Evolutionary conservation across 2,888 invertebrate genomes (phyloP).

Genomic region (Xestia rhomboidea): DNA sequence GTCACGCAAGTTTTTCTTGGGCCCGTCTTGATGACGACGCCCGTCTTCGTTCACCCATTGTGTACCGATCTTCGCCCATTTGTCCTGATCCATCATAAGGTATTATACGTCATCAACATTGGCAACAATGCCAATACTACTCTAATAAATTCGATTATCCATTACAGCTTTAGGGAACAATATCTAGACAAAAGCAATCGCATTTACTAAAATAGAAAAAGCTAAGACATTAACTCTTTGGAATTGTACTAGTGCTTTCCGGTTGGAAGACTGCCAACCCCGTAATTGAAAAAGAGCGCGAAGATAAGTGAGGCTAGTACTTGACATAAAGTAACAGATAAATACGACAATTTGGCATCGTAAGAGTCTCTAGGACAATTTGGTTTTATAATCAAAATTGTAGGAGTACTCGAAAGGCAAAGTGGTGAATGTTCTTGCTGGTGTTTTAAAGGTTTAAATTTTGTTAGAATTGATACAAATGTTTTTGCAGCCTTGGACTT

Average conservation of each 20-base stretch:
- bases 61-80: background rate
- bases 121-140: too few species aligned
- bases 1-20: background rate
- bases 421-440: background rate
- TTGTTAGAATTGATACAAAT: background rate
- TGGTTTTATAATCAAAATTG: constrained; percentile 42
- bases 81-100: background rate
- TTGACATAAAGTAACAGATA: constrained; percentile 57
- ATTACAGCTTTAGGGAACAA: background rate
- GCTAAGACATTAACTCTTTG: constrained; percentile 54
- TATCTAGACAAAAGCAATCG: constrained; percentile 36
- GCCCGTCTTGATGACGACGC: background rate
- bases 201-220: constrained; percentile 38
- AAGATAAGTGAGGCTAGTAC: constrained; percentile 58
- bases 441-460: background rate
- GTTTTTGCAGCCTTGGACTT: background rate
- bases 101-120: too few species aligned
- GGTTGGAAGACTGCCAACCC: constrained; percentile 61
- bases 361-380: constrained; percentile 39
- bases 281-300: constrained; percentile 66
- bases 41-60: background rate
- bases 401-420: constrained; percentile 2
- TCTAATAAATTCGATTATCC: background rate
- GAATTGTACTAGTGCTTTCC: constrained; percentile 49
- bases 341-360: constrained; percentile 52